Conservation (phyloP, 2,888 invertebrate genomes). For the Carterocephalus palaemon region DNA sequence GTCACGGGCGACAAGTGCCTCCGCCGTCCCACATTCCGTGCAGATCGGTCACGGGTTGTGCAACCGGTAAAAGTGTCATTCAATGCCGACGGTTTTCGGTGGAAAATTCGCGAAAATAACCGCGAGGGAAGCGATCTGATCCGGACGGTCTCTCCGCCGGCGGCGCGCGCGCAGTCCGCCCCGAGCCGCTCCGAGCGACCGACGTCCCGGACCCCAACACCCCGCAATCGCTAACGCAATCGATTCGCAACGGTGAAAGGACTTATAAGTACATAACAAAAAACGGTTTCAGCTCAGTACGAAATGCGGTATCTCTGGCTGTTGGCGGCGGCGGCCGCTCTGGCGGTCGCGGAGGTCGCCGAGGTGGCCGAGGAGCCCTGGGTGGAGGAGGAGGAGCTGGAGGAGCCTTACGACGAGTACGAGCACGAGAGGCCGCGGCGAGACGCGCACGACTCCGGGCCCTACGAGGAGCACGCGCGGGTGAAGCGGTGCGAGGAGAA, state of each 20-base stretch:
- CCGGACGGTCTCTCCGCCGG: constrained; percentile 64
- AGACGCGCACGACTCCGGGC: constrained; percentile 46
- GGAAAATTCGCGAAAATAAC: constrained; percentile 61
- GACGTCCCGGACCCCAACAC: constrained; percentile 32
- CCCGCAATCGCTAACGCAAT: constrained; percentile 47
- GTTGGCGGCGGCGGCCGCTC: constrained; percentile 44
- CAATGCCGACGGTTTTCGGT: constrained; percentile 60
- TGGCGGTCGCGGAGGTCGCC: constrained; percentile 44
- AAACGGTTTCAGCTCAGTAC: constrained; percentile 51
- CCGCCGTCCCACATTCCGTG: constrained; percentile 11
- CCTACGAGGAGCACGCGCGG: constrained; percentile 54
- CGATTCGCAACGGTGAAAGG: constrained; percentile 57
- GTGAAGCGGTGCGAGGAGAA: constrained; percentile 52
- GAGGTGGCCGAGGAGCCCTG: constrained; percentile 52
- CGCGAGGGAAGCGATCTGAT: constrained; percentile 49
- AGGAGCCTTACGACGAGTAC: constrained; percentile 48
- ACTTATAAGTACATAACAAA: constrained; percentile 57
- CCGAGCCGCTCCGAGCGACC: constrained; percentile 48
- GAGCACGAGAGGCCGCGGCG: constrained; percentile 42
- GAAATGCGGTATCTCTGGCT: constrained; percentile 58
- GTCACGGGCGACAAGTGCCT: constrained; percentile 9
- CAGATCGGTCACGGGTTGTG: constrained; percentile 38
- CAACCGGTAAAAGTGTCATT: constrained; percentile 54
- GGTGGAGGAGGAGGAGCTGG: constrained; percentile 58
- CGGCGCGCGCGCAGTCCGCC: constrained; percentile 47